Evolutionary conservation across 1,140 invertebrate genomes (phyloP).

Genomic region (Apocrypta bakeri): DNA sequence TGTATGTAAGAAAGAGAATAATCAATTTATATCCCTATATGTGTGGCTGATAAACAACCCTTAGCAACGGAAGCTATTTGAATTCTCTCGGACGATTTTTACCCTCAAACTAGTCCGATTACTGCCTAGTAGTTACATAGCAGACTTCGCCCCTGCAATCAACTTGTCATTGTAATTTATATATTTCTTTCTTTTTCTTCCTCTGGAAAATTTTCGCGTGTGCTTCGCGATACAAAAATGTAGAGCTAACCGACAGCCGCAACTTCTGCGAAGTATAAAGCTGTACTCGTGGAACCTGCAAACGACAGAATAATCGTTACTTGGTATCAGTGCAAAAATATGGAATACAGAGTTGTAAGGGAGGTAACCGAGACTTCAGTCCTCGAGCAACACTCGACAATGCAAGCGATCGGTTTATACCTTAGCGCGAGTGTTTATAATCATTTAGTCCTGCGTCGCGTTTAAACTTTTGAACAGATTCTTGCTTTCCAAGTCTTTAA

Average conservation of each 20-base stretch:
- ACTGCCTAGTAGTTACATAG: background rate
- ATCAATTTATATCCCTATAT: slow-evolving; percentile 33
- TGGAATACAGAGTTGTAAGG: background rate
- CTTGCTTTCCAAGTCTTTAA: background rate
- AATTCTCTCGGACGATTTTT: slow-evolving; percentile 22
- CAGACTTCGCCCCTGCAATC: background rate
- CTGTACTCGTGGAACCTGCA: background rate
- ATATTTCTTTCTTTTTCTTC: background rate
- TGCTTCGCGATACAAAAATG: background rate
- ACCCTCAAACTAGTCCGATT: background rate
- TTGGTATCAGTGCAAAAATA: background rate
- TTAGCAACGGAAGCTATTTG: slow-evolving; percentile 58
- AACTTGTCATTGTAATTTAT: too few relatives aligned
- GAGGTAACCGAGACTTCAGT: background rate
- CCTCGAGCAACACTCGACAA: background rate
- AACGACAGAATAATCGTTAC: background rate
- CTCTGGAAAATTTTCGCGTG: background rate
- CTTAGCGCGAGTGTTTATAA: too few relatives aligned
- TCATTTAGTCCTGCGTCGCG: too few relatives aligned
- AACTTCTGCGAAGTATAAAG: background rate
- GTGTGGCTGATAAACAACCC: slow-evolving; percentile 58
- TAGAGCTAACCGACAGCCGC: background rate
- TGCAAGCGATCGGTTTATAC: too few relatives aligned
- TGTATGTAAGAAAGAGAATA: background rate
- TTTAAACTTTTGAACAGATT: too few relatives aligned